These are phyloP conservation scores for Bubalus kerabau DNA, from an alignment of 2,113 vertebrate genomes.

Conservation along the genomic window DNA sequence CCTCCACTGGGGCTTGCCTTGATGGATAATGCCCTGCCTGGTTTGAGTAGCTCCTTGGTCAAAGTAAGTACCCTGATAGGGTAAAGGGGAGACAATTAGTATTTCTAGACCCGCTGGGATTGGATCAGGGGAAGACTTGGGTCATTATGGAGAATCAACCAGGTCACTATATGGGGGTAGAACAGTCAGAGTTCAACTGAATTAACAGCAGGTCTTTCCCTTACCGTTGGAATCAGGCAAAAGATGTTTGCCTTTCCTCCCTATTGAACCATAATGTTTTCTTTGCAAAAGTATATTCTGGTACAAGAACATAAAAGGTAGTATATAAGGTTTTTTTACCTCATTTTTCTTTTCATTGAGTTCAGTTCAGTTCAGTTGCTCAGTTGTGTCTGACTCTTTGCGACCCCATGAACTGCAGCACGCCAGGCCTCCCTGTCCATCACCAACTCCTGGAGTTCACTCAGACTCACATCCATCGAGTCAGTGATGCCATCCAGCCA, in stretches of 20 bases:
- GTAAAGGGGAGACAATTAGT: background rate
- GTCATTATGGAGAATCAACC: background rate
- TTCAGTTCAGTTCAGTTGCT: no score
- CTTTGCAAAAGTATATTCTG: background rate
- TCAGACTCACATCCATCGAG: no score
- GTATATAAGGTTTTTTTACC: background rate
- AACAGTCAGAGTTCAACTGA: no score
- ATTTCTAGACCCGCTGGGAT: background rate
- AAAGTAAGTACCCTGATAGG: rapidly evolving
- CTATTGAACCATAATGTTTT: background rate
- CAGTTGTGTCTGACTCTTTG: no score
- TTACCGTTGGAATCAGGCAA: background rate
- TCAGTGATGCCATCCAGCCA: no score
- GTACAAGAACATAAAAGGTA: background rate
- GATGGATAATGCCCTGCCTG: background rate
- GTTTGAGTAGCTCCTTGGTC: background rate
- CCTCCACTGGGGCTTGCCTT: background rate
- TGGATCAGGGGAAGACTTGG: background rate
- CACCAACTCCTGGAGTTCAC: no score
- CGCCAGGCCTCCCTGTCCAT: no score
- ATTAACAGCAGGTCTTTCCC: background rate
- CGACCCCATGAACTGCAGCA: no score
- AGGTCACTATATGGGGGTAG: background rate
- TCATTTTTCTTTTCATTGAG: background rate
- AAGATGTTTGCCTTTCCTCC: background rate